phyloP scores from a whole-genome alignment of 2,797 vertebrate genomes.

The Otolemur crassicaudatus region DNA sequence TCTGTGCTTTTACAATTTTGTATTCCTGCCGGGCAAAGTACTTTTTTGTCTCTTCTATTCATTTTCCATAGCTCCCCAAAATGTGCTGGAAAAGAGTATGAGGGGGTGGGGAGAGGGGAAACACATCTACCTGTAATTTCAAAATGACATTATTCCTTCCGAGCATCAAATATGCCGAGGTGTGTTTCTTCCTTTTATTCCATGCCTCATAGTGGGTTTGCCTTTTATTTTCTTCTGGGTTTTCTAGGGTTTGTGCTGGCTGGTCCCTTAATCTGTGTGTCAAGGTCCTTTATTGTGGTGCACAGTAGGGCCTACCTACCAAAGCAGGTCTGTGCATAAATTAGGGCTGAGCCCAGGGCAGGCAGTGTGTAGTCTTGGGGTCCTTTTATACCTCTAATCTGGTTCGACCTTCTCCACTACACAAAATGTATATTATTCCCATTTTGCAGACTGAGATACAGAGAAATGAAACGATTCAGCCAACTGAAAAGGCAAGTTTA shows the following conservation, averaged over 20 bases:
- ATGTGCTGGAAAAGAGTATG: conserved; percentile 80
- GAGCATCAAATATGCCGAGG: conserved; percentile 53
- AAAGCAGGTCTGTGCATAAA: conserved; percentile 47
- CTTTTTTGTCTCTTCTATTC: conserved; percentile 91
- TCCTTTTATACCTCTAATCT: neutral
- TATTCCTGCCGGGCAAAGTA: conserved; percentile 92
- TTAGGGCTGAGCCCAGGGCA: neutral
- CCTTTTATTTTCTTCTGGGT: conserved; percentile 60
- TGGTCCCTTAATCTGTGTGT: conserved; percentile 75
- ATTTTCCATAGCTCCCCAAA: conserved; percentile 89
- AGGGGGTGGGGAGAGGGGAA: conserved; percentile 81
- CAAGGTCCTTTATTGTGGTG: conserved; percentile 59
- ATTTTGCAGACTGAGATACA: conserved; percentile 64
- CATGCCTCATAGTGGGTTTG: conserved; percentile 72
- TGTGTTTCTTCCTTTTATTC: conserved; percentile 80
- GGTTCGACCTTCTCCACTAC: neutral
- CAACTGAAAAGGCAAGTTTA: neutral
- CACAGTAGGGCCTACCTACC: conserved; percentile 45
- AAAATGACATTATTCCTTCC: conserved; percentile 85
- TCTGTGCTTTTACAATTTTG: conserved; percentile 92
- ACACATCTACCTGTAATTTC: conserved; percentile 86
- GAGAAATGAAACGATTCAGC: neutral
- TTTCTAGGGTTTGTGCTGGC: conserved; percentile 62
- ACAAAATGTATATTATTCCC: neutral
- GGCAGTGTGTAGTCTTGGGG: neutral